phyloP scores from a whole-genome alignment of 37 sponge, comb jelly and placozoan genomes.

The Tethya wilhelma region DNA sequence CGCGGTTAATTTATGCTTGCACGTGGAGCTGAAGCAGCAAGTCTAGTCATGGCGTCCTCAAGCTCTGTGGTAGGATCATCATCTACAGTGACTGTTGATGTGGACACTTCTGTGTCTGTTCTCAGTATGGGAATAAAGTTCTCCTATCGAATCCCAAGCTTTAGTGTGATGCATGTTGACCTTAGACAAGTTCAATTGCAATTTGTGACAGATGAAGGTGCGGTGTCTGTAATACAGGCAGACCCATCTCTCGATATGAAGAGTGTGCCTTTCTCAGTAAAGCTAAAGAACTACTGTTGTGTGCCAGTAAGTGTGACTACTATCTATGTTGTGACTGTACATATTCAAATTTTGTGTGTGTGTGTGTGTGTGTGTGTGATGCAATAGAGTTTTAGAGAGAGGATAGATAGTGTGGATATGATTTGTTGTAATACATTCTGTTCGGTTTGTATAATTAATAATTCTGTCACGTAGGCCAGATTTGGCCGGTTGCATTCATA shows the following conservation, averaged over 20 bases:
- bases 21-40: background rate
- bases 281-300: background rate
- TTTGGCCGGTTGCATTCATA: no score
- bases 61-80: background rate
- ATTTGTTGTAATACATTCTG: no score
- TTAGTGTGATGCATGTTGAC: background rate
- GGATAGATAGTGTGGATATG: no score
- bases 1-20: background rate
- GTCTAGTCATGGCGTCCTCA: background rate
- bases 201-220: background rate
- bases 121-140: constrained; percentile 5
- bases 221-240: background rate
- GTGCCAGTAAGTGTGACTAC: background rate
- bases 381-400: background rate
- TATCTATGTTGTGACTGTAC: background rate
- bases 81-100: background rate
- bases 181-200: background rate
- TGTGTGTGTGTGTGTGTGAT: no score
- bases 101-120: background rate
- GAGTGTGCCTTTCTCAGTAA: background rate
- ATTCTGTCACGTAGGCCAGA: no score
- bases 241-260: background rate
- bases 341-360: background rate
- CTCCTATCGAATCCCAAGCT: background rate
- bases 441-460: no score